Conservation (phyloP, 92 coral and sea anemone genomes). For the Palythoa grandiflora region DNA sequence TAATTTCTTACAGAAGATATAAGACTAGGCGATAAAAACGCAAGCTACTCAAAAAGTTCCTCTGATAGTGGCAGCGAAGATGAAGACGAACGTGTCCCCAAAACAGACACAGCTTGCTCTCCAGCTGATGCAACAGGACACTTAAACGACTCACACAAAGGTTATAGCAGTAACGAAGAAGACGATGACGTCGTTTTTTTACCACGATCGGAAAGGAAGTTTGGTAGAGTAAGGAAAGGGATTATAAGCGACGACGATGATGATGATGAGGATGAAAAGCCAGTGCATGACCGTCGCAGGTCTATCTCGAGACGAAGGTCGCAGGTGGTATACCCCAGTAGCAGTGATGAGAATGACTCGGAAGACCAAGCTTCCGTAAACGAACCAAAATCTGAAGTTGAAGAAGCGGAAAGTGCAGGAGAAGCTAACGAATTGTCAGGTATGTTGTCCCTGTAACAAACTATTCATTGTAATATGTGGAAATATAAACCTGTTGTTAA, state of each 20-base stretch:
- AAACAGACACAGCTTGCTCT: slow-evolving; percentile 27
- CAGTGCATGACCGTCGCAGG: not conserved
- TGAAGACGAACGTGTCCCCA: not conserved
- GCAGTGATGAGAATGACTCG: slow-evolving; percentile 38
- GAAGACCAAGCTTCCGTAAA: not conserved
- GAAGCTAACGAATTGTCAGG: slow-evolving; percentile 1
- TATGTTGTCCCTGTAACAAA: not conserved
- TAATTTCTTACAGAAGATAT: not conserved
- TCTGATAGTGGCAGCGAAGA: slow-evolving; percentile 5
- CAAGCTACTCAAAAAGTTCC: not conserved
- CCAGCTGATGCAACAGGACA: not conserved
- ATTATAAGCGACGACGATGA: slow-evolving; percentile 11
- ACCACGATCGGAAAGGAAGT: not conserved
- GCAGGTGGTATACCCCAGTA: slow-evolving; percentile 21
- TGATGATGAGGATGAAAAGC: not conserved
- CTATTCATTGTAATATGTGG: no score
- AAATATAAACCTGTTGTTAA: no score
- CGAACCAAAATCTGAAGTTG: not conserved
- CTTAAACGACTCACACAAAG: not conserved
- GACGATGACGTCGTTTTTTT: slow-evolving; percentile 10
- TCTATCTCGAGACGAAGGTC: slow-evolving; percentile 26
- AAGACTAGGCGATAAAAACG: not conserved
- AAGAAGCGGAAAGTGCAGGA: not conserved
- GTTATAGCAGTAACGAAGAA: not conserved
- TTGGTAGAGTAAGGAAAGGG: not conserved